Conservation (phyloP, 2,888 invertebrate genomes). For the Volucella inanis region DNA sequence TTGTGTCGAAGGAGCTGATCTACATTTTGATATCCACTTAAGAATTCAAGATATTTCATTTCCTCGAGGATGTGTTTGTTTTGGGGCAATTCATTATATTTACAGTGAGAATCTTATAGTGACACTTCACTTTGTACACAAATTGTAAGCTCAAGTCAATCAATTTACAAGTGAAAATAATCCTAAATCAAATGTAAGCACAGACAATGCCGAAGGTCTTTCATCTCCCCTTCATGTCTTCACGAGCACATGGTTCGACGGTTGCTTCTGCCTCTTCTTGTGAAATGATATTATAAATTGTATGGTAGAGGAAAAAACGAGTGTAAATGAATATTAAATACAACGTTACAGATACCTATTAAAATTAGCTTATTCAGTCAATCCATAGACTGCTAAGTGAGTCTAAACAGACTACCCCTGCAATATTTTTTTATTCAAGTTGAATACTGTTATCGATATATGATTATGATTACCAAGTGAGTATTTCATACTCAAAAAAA, state of each 20-base stretch:
- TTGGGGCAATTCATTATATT: background rate
- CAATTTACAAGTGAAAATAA: background rate
- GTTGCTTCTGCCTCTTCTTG: background rate
- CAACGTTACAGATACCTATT: background rate
- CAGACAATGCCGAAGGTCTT: background rate
- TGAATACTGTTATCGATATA: conserved; percentile 12
- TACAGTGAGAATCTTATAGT: conserved; percentile 22
- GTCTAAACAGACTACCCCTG: conserved; percentile 7
- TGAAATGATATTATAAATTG: background rate
- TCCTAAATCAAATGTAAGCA: background rate
- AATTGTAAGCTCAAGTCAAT: conserved; percentile 14
- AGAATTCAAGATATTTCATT: conserved; percentile 33
- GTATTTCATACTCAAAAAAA: conserved; percentile 16
- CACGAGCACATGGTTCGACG: no score
- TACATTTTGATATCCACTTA: conserved; percentile 33
- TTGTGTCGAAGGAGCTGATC: conserved; percentile 23
- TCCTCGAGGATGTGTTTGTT: background rate
- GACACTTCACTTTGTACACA: conserved; percentile 18
- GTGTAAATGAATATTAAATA: conserved; percentile 21
- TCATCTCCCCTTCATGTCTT: conserved; percentile 15
- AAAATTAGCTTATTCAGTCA: background rate
- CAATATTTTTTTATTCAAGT: conserved; percentile 24
- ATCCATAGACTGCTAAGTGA: conserved; percentile 35
- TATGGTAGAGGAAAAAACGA: conserved; percentile 1
- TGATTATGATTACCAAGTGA: conserved; percentile 35